Conservation (phyloP, 2,113 vertebrate species). For the Emydura subglobosa region DNA sequence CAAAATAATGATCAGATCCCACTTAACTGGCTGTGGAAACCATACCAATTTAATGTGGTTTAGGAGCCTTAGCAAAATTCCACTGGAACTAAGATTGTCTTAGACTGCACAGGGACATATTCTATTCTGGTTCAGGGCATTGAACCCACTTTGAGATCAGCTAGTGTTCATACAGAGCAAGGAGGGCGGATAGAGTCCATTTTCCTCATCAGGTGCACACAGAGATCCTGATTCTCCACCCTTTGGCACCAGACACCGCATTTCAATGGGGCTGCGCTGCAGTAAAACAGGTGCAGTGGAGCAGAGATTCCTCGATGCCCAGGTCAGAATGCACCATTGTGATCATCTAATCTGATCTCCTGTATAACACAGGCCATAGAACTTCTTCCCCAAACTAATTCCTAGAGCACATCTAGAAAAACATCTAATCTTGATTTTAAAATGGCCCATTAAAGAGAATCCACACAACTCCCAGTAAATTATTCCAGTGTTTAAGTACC, state of each 20-base stretch:
- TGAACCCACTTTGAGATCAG: accelerated
- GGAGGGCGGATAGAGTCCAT: background rate
- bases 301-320: background rate
- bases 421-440: background rate
- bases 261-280: background rate
- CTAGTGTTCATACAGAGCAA: background rate
- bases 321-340: too few relatives aligned
- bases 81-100: background rate
- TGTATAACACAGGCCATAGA: background rate
- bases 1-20: accelerated
- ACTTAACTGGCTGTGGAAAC: background rate
- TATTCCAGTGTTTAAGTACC: too few relatives aligned
- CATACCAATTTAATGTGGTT: background rate
- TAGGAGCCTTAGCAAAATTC: background rate
- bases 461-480: too few relatives aligned
- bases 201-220: accelerated
- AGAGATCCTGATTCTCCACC: background rate
- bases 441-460: too few relatives aligned
- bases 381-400: background rate
- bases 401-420: background rate
- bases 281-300: background rate
- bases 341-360: background rate
- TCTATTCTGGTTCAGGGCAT: background rate
- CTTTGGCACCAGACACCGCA: accelerated
- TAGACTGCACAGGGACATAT: background rate